Base-by-base conservation (phyloP, 2,113 vertebrate genomes). In the Oncorhynchus gorbuscha region DNA sequence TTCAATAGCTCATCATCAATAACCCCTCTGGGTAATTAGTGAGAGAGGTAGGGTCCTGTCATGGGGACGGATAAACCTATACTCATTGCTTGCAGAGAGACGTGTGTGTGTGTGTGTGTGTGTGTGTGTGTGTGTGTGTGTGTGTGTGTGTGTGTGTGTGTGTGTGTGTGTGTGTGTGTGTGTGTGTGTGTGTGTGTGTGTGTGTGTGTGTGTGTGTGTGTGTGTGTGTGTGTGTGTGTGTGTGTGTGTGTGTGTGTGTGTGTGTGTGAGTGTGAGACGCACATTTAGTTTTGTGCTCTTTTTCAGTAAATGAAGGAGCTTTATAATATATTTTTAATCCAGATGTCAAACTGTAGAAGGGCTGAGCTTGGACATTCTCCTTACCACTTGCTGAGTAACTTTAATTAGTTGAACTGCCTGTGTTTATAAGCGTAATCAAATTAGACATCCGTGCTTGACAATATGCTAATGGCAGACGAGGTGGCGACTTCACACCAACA, bases 1-100 rank as follows among this genome's bases (percentile, higher is more conserved):
- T 92, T 93, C 92, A 92, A 93, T 92, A 93, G 91, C 91, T 93
- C 92, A 93, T 94, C 90, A 93, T 92, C 88, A 89, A 88, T 73
- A 81, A 87, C 88, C 51, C 90, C 88, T 84, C 85, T 90, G 86
- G 89, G 85, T 93, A 91, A 93, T 92, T 93, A 94, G 90, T 83
- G 83, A 89, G 83, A 89, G 83, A 87, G 89, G 90, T 75, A 75
- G 83, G 90, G 84, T 83, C 75, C 81, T 89, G 85, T 90, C 91
- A 89, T 85, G 69, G 77, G 71, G 76, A 89, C 85, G 89, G 89
- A 92, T 89, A 87, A 88, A 90, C 83, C 90, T 78, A 76, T 83
- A 80, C 74, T 76, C 75, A 64, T 22, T 64, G 18, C 16, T 22
- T 64, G 18, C 16, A 26, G 71, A 58, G 71, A 58, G 49, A 58